Percentiles rank a stretch among this genome's conserved stretches.
Evolutionary conservation across 2,888 invertebrate genomes (phyloP).

Genomic region (Ophonus ardosiacus): DNA sequence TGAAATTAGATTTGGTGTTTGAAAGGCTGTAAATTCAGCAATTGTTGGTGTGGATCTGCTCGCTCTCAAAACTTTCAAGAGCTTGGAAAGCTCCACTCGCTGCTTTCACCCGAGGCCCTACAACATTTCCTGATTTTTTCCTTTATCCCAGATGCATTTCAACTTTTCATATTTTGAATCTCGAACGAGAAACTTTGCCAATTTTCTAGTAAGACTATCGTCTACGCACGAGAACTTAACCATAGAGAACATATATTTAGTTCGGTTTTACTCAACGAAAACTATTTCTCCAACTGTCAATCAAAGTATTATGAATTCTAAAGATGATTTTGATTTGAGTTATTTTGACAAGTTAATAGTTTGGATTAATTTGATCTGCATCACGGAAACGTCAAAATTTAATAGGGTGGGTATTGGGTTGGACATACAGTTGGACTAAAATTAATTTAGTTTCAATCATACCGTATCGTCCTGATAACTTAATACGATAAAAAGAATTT

Average conservation of each 20-base stretch:
- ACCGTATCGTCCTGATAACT: too few species aligned
- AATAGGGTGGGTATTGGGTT: too few species aligned
- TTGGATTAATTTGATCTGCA: background rate
- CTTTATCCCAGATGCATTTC: conserved; percentile 21
- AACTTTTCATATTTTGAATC: conserved; percentile 47
- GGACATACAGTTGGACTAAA: too few species aligned
- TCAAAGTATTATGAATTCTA: background rate
- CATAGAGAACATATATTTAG: background rate
- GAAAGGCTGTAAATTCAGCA: conserved; percentile 53
- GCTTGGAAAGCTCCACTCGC: background rate
- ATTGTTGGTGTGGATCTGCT: conserved; percentile 22
- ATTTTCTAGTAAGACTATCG: conserved; percentile 30
- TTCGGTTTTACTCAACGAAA: background rate
- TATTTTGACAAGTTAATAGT: background rate
- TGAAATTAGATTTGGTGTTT: conserved; percentile 49
- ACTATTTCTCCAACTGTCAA: background rate
- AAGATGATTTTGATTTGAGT: background rate
- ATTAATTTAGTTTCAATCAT: too few species aligned
- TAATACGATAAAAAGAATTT: too few species aligned
- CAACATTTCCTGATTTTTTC: conserved; percentile 8
- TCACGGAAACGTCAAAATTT: too few species aligned
- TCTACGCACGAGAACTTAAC: background rate
- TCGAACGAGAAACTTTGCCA: conserved; percentile 19
- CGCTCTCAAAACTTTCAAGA: conserved; percentile 6
- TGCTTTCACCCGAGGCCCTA: background rate